Evolutionary conservation across 2,113 vertebrate genomes (phyloP).

Genomic region (Menidia beryllina): DNA sequence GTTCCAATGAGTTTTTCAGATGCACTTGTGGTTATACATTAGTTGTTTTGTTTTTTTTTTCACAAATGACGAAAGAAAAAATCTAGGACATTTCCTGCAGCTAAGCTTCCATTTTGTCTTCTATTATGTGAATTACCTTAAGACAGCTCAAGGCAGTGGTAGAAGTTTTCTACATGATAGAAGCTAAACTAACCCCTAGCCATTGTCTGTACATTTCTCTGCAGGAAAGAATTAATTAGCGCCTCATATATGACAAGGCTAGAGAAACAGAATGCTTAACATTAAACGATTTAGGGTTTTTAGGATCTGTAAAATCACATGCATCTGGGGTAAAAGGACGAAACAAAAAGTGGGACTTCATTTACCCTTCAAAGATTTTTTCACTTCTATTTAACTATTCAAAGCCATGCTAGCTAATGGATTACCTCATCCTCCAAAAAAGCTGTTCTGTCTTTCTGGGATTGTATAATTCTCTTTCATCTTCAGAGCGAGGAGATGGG

Average conservation of each 20-base stretch:
- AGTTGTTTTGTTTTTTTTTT: conserved; percentile 47
- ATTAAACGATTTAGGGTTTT: conserved; percentile 48
- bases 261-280: conserved; percentile 27
- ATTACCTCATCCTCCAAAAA: conserved; percentile 79
- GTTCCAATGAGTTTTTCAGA: conserved; percentile 25
- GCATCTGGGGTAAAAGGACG: conserved; percentile 35
- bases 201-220: conserved; percentile 40
- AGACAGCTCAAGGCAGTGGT: conserved; percentile 36
- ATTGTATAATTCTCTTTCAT: conserved; percentile 82
- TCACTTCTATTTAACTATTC: conserved; percentile 64
- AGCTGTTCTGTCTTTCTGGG: conserved; percentile 62
- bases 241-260: conserved; percentile 38
- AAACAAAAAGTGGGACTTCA: conserved; percentile 54
- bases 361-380: conserved; percentile 47
- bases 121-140: conserved; percentile 55
- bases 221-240: conserved; percentile 67
- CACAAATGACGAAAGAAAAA: conserved; percentile 40
- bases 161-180: conserved; percentile 52
- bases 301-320: conserved; percentile 53
- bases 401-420: conserved; percentile 73
- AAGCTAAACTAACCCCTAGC: conserved; percentile 46
- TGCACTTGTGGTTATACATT: conserved; percentile 21
- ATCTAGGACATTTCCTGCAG: conserved; percentile 47
- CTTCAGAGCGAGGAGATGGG: conserved; percentile 72
- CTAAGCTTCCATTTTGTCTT: conserved; percentile 47